Evolutionary conservation across 2,113 vertebrate genomes (phyloP).

Genomic region (Anguilla rostrata): DNA sequence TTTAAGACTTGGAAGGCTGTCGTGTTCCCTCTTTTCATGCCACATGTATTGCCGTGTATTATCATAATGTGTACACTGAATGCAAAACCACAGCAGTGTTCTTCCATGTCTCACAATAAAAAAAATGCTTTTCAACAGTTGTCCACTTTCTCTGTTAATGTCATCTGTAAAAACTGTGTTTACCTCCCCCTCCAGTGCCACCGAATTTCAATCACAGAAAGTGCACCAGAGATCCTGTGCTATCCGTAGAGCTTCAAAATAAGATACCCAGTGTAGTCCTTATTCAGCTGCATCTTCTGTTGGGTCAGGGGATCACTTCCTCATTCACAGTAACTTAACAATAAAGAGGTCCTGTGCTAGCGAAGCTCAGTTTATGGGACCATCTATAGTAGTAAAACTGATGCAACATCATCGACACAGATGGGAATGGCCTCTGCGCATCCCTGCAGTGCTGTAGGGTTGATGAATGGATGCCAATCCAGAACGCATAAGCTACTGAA

Average conservation of each 20-base stretch:
- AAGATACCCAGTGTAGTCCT: background rate
- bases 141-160: background rate
- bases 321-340: background rate
- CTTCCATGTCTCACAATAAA: slow-evolving; percentile 63
- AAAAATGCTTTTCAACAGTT: slow-evolving; percentile 54
- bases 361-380: background rate
- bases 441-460: background rate
- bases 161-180: background rate
- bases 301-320: background rate
- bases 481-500: background rate
- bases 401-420: background rate
- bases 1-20: slow-evolving; percentile 60
- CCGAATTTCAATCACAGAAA: background rate
- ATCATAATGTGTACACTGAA: slow-evolving; percentile 50
- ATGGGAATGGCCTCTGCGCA: background rate
- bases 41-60: slow-evolving; percentile 51
- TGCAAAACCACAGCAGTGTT: slow-evolving; percentile 54
- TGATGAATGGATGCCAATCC: background rate
- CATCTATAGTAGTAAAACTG: background rate
- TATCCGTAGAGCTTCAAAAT: background rate
- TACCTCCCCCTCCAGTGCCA: background rate
- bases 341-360: background rate
- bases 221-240: background rate
- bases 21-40: slow-evolving; percentile 57
- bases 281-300: background rate